Percentiles rank a stretch among this genome's conserved stretches.
Evolutionary conservation across 2,113 vertebrate genomes (phyloP).

Genomic region (Pipa parva): DNA sequence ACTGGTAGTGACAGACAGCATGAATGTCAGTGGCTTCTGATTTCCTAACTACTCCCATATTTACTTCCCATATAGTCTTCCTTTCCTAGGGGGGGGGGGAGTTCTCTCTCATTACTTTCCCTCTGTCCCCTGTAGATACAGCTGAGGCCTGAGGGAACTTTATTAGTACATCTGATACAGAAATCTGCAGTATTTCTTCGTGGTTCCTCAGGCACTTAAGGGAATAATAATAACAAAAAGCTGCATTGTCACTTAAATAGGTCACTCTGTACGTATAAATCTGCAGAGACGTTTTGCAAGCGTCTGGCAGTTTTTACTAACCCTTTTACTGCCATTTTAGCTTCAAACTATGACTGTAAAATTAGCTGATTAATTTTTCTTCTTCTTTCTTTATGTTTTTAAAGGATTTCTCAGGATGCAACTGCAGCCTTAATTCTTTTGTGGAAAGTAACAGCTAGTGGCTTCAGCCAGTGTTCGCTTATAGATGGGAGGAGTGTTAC

Average conservation of each 20-base stretch:
- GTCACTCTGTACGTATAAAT: background rate
- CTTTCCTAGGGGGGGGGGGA: too few species aligned
- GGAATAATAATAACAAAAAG: conserved; percentile 15
- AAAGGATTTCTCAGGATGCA: conserved; percentile 81
- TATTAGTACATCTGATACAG: background rate
- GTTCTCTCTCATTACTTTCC: too few species aligned
- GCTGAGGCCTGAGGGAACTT: background rate
- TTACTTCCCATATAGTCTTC: too few species aligned
- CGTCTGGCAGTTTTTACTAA: background rate
- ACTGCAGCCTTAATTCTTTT: conserved; percentile 77
- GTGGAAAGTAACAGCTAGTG: conserved; percentile 80
- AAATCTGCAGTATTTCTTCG: background rate
- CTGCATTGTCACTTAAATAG: conserved; percentile 20
- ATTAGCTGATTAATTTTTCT: background rate
- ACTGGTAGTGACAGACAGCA: too few species aligned
- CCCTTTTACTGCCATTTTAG: background rate
- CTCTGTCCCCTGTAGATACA: background rate
- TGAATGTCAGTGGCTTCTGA: too few species aligned
- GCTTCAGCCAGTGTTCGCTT: conserved; percentile 83
- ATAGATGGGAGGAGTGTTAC: conserved; percentile 78
- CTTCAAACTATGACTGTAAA: too few species aligned
- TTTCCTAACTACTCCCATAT: too few species aligned
- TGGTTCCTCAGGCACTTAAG: background rate
- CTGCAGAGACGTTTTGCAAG: background rate
- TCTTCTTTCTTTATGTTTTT: background rate